A percentile compares a stretch with the other conserved stretches of the same genome.
Conservation (phyloP, 2,888 invertebrate species). For the Ormyrus thymus region DNA sequence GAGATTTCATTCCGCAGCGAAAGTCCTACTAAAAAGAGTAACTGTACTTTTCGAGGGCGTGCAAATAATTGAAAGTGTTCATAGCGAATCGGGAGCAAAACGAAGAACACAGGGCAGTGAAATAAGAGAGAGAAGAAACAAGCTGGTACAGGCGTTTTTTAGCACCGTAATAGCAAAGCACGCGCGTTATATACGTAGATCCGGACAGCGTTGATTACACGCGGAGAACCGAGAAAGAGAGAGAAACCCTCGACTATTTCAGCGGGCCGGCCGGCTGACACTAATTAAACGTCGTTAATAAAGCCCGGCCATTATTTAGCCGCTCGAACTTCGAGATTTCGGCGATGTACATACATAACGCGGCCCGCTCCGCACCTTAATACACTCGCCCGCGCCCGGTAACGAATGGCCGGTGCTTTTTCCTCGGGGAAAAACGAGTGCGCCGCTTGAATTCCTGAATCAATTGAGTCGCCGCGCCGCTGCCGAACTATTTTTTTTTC, state of each 20-base stretch:
- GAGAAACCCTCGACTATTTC: neutral
- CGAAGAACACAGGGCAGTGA: neutral
- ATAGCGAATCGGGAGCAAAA: too few relatives aligned
- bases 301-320: constrained; percentile 63
- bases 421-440: neutral
- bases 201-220: neutral
- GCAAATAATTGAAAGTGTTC: too few relatives aligned
- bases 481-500: constrained; percentile 9
- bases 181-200: neutral
- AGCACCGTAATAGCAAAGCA: neutral
- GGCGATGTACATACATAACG: neutral
- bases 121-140: neutral
- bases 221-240: neutral
- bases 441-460: constrained; percentile 27
- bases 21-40: too few relatives aligned
- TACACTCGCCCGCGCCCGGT: neutral
- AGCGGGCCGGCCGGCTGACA: constrained; percentile 57
- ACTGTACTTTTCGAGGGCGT: too few relatives aligned
- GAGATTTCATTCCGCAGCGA: too few relatives aligned
- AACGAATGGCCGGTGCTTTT: constrained; percentile 2
- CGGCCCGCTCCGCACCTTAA: neutral
- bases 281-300: constrained; percentile 70
- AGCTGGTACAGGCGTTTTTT: constrained; percentile 4
- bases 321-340: constrained; percentile 58
- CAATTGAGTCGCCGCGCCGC: constrained; percentile 25